Evolutionary conservation across 2,113 vertebrate genomes (phyloP), one percentile per base, ranked within the genome.

Genomic region (Prinia subflava): DNA sequence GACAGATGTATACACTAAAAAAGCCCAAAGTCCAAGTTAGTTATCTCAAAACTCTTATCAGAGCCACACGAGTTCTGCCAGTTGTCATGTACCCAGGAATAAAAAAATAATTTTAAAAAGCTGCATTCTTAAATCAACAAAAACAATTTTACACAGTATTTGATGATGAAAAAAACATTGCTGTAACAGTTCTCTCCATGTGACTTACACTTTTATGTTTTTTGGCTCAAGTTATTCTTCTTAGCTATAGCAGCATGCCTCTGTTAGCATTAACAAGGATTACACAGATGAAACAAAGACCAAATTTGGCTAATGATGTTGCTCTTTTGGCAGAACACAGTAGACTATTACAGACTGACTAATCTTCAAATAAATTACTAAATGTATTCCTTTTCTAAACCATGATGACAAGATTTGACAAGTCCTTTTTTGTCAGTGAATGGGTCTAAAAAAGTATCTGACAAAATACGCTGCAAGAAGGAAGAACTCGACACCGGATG

Each of bases 311-410:
- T 77, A 67, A 67, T 14, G 41, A 77, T 37, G 22, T 28, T 74
- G 33, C 68, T 71, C 46, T 68, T n/a, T 46, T 92, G 50, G 75
- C 68, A 92, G 69, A 94, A 82, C n/a, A 64, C 8, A 52, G 7
- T 7, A 31, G 42, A 75, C 37, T 87, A 62, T 24, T 31, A 63
- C 41, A 47, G 42, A 83, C 39, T 60, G 53, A 71, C 68, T 68
- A 23, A 89, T 78, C 80, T 85, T 96, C 74, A 85, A 94, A 67
- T 64, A 94, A 80, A 94, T 81, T 85, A 77, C 63, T 71, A 62
- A 81, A 91, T 83, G 64, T 89, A 84, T 77, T 92, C 35, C n/a
- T 80, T 83, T 78, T 57, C 55, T 60, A 64, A 94, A 84, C 30
- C 30, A 88, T 5, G 44, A 93, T 30, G 41, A 93, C 11, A 80